Evolutionary conservation across 1,140 invertebrate species (phyloP), one percentile per base, ranked within the genome.

Genomic region (Amyelois transitella): DNA sequence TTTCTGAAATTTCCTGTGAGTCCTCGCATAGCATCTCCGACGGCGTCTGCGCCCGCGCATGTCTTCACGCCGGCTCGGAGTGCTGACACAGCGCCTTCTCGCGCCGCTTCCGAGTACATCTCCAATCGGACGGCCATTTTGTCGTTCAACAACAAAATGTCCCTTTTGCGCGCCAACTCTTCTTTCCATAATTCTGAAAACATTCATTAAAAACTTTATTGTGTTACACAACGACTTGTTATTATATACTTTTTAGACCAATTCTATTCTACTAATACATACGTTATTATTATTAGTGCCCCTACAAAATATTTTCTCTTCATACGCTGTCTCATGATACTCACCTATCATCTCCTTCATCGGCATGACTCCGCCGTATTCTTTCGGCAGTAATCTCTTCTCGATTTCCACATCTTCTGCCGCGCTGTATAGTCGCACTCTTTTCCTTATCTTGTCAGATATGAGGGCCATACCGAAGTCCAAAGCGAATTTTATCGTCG

Each of bases 271-370:
- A n/a, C n/a, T n/a, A n/a, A n/a, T n/a, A n/a, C n/a, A n/a, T n/a
- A n/a, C n/a, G n/a, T n/a, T n/a, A n/a, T n/a, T n/a, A n/a, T n/a
- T n/a, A n/a, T n/a, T n/a, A n/a, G n/a, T n/a, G n/a, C n/a, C n/a
- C n/a, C n/a, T n/a, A n/a, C n/a, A n/a, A n/a, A n/a, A n/a, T n/a
- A n/a, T n/a, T n/a, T n/a, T n/a, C n/a, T n/a, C n/a, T n/a, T n/a
- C n/a, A n/a, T n/a, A n/a, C n/a, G n/a, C n/a, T n/a, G n/a, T n/a
- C n/a, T n/a, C n/a, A n/a, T n/a, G n/a, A n/a, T 25, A 43, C 66
- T 72, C 53, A 96, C 95, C 92, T 60, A 96, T 96, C 94, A 96
- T 96, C 76, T 95, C 92, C 25, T 91, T 90, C 93, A 96, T 94
- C 0, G 94, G 94, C 83, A 94, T 93, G 6, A 86, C 91, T 1